Conservation (phyloP, 1,140 invertebrate genomes). For the Rhynchophorus ferrugineus region DNA sequence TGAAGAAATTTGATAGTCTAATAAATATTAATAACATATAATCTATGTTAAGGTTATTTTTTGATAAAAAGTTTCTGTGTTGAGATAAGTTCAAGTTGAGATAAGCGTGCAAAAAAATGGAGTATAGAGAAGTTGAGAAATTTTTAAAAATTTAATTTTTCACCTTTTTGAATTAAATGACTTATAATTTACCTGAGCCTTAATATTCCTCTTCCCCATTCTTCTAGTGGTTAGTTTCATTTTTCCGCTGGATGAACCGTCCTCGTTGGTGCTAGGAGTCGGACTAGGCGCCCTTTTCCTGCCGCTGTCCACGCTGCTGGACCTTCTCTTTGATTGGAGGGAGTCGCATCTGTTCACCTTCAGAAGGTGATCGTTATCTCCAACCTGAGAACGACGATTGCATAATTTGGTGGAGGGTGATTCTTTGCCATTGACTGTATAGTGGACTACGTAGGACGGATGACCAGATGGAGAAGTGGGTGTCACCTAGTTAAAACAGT, state of each 20-base stretch:
- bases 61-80: no score
- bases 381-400: constrained; percentile 19
- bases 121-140: no score
- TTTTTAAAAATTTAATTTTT: no score
- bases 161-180: background rate
- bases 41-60: no score
- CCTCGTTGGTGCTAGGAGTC: constrained; percentile 47
- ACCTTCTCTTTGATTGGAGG: constrained; percentile 22
- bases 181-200: constrained; percentile 50
- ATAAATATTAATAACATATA: no score
- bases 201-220: constrained; percentile 80
- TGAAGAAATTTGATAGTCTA: no score
- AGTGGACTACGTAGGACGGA: constrained; percentile 51
- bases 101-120: no score
- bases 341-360: constrained; percentile 37
- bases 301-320: constrained; percentile 37
- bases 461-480: constrained; percentile 40
- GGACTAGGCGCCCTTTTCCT: constrained; percentile 39
- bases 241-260: constrained; percentile 46
- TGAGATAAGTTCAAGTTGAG: no score
- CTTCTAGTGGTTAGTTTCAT: constrained; percentile 57
- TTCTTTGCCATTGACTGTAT: constrained; percentile 46
- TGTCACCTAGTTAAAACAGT: constrained; percentile 27
- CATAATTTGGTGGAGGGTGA: constrained; percentile 32
- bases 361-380: constrained; percentile 32